A percentile compares a stretch with the other conserved stretches of the same genome.
These are phyloP conservation scores for Pardalotus punctatus DNA, from an alignment of 2,113 vertebrate genomes.

Conservation along the genomic window DNA sequence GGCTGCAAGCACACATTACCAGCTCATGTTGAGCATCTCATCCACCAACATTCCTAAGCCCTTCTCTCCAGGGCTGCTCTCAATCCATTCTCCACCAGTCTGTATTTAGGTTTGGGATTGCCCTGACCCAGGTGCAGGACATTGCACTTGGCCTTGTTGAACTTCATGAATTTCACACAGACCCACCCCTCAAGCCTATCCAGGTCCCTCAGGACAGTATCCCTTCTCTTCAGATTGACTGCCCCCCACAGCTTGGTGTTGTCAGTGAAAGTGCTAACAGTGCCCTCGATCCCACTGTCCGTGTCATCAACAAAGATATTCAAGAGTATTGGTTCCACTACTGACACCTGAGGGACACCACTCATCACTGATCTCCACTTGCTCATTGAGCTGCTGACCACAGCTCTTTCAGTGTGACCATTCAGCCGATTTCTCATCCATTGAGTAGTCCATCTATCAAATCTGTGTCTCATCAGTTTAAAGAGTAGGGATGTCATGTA, in stretches of 20 bases:
- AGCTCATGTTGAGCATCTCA: background rate
- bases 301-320: background rate
- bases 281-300: no score
- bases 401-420: background rate
- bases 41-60: accelerated
- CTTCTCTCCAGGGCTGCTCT: background rate
- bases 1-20: background rate
- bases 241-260: background rate
- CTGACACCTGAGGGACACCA: background rate
- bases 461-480: background rate
- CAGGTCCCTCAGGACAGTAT: background rate
- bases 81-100: background rate
- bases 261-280: background rate
- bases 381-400: background rate
- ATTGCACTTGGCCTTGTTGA: background rate
- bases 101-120: background rate
- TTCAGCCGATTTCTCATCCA: background rate
- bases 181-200: background rate
- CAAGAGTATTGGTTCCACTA: background rate
- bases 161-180: background rate
- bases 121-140: background rate
- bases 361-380: background rate
- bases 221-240: background rate
- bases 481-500: background rate
- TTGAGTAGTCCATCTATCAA: background rate